Evolutionary conservation across 2,797 vertebrate species (phyloP), one percentile per base, ranked within the genome.

Genomic region (Brachyalestes nurse): DNA sequence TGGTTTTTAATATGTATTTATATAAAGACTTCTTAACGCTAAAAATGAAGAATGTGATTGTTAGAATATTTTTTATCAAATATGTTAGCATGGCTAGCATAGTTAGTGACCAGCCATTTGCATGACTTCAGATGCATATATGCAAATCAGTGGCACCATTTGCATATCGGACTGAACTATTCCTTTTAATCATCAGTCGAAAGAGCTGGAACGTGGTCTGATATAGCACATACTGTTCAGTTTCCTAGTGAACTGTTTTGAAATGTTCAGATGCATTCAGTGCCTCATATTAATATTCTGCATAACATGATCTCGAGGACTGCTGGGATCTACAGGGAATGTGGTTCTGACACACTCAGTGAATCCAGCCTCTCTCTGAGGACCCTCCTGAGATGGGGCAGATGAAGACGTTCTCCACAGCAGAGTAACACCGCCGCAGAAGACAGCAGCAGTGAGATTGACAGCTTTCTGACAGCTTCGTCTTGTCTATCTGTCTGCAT

Each of bases 321-420:
- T 80, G 23, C 28, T 70, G 45, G 5, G 40, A 75, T 49, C 76
- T 75, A 66, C 51, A 72, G 57, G 66, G 82, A 72, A 72, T 21
- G 21, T 49, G 38, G 40, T 74, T 74, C 45, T 60, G 78, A 47
- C 77, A 60, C 55, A 77, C 66, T 85, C 55, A 55, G 25, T 78
- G 49, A 14, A 75, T 65, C 42, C 28, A 21, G 67, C 34, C 25
- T 25, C 6, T 85, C 83, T 80, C 79, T 67, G 53, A 75, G 77
- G 77, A 84, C 77, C 28, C 40, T 73, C 38, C 60, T 77, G 69
- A 55, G 78, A 65, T 66, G 65, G 78, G 67, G 69, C 74, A 81
- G 78, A 85, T 74, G 71, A 84, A 81, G 82, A 78, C 64, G 65
- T 83, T 80, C 67, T 85, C 77, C 74, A 83, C 73, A 62, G 77